Evolutionary conservation across 2,888 invertebrate genomes (phyloP), one percentile per base, ranked within the genome.

Genomic region (Eledona agricola): DNA sequence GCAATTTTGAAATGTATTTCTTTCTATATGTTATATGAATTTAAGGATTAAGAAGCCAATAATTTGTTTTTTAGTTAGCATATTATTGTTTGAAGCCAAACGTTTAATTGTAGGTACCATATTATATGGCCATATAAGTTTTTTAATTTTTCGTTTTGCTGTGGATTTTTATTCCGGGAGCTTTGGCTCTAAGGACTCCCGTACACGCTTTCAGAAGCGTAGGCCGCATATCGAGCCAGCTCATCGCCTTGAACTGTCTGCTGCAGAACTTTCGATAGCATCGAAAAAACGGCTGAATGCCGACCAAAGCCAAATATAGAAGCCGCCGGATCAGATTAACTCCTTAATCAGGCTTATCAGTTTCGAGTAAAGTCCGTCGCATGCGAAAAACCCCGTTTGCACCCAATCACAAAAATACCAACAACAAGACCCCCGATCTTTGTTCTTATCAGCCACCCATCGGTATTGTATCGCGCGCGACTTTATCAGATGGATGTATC

Each of bases 391-490:
- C 40, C 17, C 20, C 20, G 31, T n/a, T n/a, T n/a, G n/a, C n/a
- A n/a, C n/a, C n/a, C n/a, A n/a, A n/a, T n/a, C n/a, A n/a, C n/a
- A n/a, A n/a, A n/a, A n/a, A n/a, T n/a, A n/a, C n/a, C n/a, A n/a
- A n/a, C n/a, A n/a, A n/a, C n/a, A n/a, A n/a, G n/a, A n/a, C n/a
- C n/a, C 42, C 38, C 32, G 43, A 43, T 32, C 46, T 26, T 31
- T 47, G 29, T 38, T 28, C 52, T 50, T 55, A 50, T 50, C 55
- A 31, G 9, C 46, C 42, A 65, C 64, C 66, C 66, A 67, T 67
- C 62, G 49, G 49, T 56, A 63, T 66, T 65, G 62, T 65, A 64
- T 65, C 58, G 59, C 57, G 62, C 58, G 59, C 57, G 62, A 64
- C 61, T 53, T 57, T 61, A 59, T 62, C 63, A 63, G 60, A 60